Evolutionary conservation across 1,140 invertebrate genomes (phyloP), one percentile per base, ranked within the genome.

Genomic region (Euwallacea similis): DNA sequence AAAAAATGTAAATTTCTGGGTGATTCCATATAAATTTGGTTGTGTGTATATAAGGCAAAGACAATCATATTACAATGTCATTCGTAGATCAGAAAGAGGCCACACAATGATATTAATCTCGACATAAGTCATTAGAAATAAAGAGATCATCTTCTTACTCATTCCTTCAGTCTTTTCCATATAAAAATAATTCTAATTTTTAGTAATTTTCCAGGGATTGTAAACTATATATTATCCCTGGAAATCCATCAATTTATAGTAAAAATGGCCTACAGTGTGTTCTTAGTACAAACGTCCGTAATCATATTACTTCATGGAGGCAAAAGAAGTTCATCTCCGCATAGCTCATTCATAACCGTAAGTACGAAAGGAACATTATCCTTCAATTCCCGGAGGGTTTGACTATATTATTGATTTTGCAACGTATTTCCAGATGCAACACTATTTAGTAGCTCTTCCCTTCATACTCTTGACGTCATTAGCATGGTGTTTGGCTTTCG

Each of bases 401-500:
- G 21, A 33, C 1, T 33, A 33, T 33, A 33, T 33, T 33, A 33
- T 33, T 33, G 21, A 33, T 4, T 33, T 33, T 33, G 21, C 21
- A 33, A 33, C 6, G 11, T n/a, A 10, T 50, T 65, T 71, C 21
- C 33, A 71, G 69, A 44, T 71, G 6, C 62, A 71, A 16, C 53
- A 21, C 2, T 71, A 58, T 42, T 47, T 64, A 7, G 69, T 50
- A 46, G 61, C 59, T 33, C 41, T 65, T 7, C 54, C 61, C 0
- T 64, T 71, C 15, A 50, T 59, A 2, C 42, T 65, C 4, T 7
- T 46, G 7, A 21, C 47, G 0, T 47, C 59, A 6, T 46, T 71
- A 11, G 13, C 65, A 6, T 71, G 69, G 69, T 65, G 61, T 16
- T 15, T 71, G 7, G 42, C 15, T 7, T 71, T 71, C 33, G 69